These are phyloP conservation scores for Pectinophora gossypiella DNA, from an alignment of 1,140 invertebrate genomes.

Conservation along the genomic window DNA sequence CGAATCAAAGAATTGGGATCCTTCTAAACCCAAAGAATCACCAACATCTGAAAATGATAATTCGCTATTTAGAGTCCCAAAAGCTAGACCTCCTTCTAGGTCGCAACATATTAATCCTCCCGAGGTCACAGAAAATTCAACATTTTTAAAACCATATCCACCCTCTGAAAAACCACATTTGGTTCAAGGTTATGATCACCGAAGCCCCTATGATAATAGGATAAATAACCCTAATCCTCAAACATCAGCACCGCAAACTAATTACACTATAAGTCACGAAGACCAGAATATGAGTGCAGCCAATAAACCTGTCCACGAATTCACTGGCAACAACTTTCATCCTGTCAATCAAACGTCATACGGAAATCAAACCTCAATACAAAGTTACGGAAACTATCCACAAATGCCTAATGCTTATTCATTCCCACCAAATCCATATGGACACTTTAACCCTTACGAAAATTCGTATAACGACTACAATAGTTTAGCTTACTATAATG, in stretches of 20 bases:
- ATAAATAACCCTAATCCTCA: constrained; percentile 39
- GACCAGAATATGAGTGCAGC: constrained; percentile 41
- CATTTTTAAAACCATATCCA: constrained; percentile 76
- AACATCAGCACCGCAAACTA: constrained; percentile 38
- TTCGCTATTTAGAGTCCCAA: constrained; percentile 79
- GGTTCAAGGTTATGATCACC: constrained; percentile 57
- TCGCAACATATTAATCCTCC: constrained; percentile 66
- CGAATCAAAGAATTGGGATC: constrained; percentile 65
- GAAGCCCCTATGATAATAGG: constrained; percentile 61
- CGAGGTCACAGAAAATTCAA: constrained; percentile 62
- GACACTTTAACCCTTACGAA: constrained; percentile 73
- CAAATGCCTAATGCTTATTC: constrained; percentile 69
- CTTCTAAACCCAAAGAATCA: constrained; percentile 50
- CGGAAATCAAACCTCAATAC: constrained; percentile 54
- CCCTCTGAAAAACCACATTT: constrained; percentile 60
- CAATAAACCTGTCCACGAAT: constrained; percentile 53
- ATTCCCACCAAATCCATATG: constrained; percentile 67
- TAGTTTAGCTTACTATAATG: constrained; percentile 72
- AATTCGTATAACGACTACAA: constrained; percentile 73
- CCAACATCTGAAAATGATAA: constrained; percentile 60
- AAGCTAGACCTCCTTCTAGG: constrained; percentile 79
- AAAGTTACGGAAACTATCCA: constrained; percentile 70
- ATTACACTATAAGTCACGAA: constrained; percentile 68
- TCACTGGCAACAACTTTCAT: constrained; percentile 61
- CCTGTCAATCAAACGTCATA: constrained; percentile 56